Evolutionary conservation across 1,140 invertebrate genomes (phyloP), one percentile per base, ranked within the genome.

Genomic region (Matsumurasca onukii): DNA sequence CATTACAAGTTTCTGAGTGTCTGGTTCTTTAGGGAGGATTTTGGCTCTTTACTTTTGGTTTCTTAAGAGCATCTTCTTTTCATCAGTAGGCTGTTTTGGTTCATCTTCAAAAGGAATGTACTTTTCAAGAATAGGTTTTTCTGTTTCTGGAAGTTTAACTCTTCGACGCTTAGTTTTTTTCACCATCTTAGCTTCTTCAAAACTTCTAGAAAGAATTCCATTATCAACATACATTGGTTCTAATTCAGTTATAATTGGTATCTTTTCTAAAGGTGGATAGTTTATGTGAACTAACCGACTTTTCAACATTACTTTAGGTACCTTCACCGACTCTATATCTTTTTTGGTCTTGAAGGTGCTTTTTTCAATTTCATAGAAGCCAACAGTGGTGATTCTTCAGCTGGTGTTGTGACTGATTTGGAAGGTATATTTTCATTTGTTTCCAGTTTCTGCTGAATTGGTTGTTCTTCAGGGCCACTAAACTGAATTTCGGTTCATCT

Each of bases 151-250:
- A 48, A 83, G 52, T 70, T 83, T 83, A 0, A 74, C 69, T 45
- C 77, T 79, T 30, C 80, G 81, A 1, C 73, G 71, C 76, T 87
- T 89, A 63, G 81, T 86, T 77, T 86, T 88, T 2, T 83, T 69
- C 22, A 88, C 70, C 77, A 86, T 84, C 45, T 84, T 74, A 1
- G 88, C 88, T 80, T 90, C 89, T 77, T 86, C 83, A 0, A 86
- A 79, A 78, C 89, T 91, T 78, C 89, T 81, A 0, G 88, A 89
- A 24, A 91, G 71, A 69, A 87, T 83, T 30, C 89, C 89, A 75
- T 82, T 80, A 78, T 89, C 82, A 20, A 82, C 80, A 57, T 70
- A 72, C 24, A 72, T 69, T 25, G 75, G 75, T 70, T 74, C 74
- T 12, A 79, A 27, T n/a, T 72, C 64, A n/a, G 69, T 70, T n/a